Percentiles rank a stretch among this genome's conserved stretches.
Evolutionary conservation across 2,888 invertebrate species (phyloP).

Genomic region (Rugalucina vietnamica): DNA sequence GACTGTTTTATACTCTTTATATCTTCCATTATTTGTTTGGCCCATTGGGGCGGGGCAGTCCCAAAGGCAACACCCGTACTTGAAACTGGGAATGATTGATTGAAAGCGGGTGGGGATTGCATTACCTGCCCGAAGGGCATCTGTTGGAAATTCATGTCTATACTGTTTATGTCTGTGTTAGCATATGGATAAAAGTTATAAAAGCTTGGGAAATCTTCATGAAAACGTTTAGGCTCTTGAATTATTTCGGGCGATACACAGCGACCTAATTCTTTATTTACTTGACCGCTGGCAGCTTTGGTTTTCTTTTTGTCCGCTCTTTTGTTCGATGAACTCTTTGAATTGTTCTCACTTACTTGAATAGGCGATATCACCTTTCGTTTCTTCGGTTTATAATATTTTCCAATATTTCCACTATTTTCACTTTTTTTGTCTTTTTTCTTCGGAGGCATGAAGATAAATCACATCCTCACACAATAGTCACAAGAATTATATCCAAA

Average conservation of each 20-base stretch:
- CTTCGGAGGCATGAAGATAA: not conserved
- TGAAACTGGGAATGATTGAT: not conserved
- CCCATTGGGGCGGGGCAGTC: conserved; percentile 11
- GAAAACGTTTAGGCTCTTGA: not conserved
- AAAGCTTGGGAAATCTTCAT: not conserved
- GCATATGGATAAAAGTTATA: not conserved
- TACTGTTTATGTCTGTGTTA: not conserved
- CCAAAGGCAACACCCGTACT: too few relatives aligned
- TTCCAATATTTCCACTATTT: too few relatives aligned
- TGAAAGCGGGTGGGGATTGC: not conserved
- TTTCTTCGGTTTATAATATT: not conserved
- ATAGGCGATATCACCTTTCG: not conserved
- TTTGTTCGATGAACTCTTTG: not conserved
- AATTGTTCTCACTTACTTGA: not conserved
- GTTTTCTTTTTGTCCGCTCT: too few relatives aligned
- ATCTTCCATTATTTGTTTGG: conserved; percentile 11
- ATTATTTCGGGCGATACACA: not conserved
- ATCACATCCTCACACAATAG: not conserved
- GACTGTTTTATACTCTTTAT: not conserved
- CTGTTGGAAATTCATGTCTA: not conserved
- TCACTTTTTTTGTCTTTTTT: not conserved
- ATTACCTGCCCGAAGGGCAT: not conserved
- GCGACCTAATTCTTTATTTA: too few relatives aligned
- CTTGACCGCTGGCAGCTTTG: too few relatives aligned
- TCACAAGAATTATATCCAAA: not conserved